Conservation (phyloP, 2,113 vertebrate genomes). For the Gracilinanus agilis region DNA sequence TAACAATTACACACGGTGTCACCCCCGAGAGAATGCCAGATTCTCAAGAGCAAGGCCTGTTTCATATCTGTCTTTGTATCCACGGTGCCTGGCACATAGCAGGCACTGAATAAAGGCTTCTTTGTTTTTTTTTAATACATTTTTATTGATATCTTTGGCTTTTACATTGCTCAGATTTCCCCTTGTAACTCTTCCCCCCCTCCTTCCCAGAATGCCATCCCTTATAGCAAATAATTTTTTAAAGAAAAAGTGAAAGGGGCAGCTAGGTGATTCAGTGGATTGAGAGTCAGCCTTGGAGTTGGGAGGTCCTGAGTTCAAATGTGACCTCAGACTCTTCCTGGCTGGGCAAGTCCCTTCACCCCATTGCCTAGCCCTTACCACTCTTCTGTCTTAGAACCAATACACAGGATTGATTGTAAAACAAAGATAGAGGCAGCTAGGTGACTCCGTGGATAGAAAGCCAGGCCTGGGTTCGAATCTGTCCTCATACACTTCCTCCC, state of each 20-base stretch:
- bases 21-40: not conserved
- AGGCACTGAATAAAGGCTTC: not conserved
- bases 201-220: not conserved
- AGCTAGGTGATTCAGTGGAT: too few species aligned
- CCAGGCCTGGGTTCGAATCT: too few species aligned
- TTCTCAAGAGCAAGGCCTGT: not conserved
- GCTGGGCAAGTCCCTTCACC: too few species aligned
- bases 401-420: too few species aligned
- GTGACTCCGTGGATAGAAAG: too few species aligned
- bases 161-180: not conserved
- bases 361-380: too few species aligned
- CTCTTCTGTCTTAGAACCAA: too few species aligned
- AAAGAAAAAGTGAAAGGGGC: not conserved
- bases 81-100: not conserved
- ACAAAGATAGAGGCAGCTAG: too few species aligned
- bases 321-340: too few species aligned
- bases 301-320: too few species aligned
- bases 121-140: not conserved
- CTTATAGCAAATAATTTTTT: not conserved
- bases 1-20: not conserved
- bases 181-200: not conserved
- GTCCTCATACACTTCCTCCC: too few species aligned
- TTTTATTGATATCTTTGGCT: not conserved
- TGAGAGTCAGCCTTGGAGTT: too few species aligned
- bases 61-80: not conserved